Base-by-base conservation (phyloP, 2,888 invertebrate genomes). In the Callyntrura sp. region DNA sequence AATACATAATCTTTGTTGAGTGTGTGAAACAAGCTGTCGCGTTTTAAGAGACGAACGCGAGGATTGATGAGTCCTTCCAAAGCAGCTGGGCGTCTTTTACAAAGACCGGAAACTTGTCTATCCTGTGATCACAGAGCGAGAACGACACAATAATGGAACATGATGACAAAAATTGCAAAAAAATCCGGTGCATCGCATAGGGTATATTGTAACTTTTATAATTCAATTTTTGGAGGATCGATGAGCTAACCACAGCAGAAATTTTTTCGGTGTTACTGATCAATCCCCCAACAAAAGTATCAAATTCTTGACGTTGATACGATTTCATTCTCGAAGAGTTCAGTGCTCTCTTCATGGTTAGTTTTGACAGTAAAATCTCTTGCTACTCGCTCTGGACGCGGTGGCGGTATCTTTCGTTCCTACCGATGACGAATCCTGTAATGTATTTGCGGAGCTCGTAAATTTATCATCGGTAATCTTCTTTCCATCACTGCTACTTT, bases 181-280 rank as follows among this genome's bases (percentile, higher is more conserved):
- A 20, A 23, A n/a, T 17, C 0, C n/a, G 9, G 4, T 11, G 60
- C 3, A n/a, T n/a, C 8, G 12, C 51, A 51, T 14, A 51, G 11
- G 5, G 6, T 55, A 55, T 55, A 55, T 55, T 14, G 55, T 14
- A 55, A 55, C n/a, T 14, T 55, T n/a, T 14, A 14, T 14, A 60
- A 11, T 17, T 12, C 45, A 35, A 35, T 35, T 35, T 78, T 78
- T 45, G n/a, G n/a, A n/a, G n/a, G n/a, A n/a, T n/a, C n/a, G n/a
- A 60, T 23, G 12, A 6, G 62, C 68, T 45, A 57, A 92, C 85
- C 83, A 90, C 92, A 76, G 84, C 89, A 12, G 91, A 83, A 55
- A 90, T 91, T 17, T 92, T 48, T 43, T 87, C 91, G 17, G 91
- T 89, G 51, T 92, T 90, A 11, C 25, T 81, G 43, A 91, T 87